Conservation (phyloP, 2,797 vertebrate species). For the Gallinago solitaria region DNA sequence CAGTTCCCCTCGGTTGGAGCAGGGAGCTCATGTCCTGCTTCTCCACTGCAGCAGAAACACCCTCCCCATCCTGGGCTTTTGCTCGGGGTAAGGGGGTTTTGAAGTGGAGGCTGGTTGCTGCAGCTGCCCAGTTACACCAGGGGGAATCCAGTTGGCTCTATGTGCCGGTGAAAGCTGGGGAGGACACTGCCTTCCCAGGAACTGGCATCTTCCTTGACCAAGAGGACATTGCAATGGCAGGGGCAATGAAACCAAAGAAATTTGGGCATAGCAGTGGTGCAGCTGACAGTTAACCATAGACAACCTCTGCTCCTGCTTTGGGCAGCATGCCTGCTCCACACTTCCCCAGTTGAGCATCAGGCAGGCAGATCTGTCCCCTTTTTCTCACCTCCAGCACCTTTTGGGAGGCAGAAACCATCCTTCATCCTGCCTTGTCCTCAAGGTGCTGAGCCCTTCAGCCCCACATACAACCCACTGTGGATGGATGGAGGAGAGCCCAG, state of each 20-base stretch:
- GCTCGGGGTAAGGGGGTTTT: neutral
- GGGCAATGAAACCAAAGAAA: neutral
- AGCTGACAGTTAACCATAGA: neutral
- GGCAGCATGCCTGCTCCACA: fast-evolving
- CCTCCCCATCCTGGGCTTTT: neutral
- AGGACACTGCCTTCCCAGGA: neutral
- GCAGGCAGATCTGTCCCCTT: neutral
- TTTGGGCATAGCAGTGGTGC: neutral
- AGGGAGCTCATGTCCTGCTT: neutral
- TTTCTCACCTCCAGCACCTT: neutral
- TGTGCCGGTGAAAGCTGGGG: fast-evolving
- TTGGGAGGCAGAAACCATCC: neutral
- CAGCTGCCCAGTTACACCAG: neutral
- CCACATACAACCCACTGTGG: fast-evolving
- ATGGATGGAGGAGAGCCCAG: neutral
- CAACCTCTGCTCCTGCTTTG: neutral
- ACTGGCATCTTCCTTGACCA: neutral
- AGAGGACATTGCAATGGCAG: neutral
- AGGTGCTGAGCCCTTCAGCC: neutral
- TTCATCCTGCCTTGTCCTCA: neutral
- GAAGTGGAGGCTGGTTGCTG: neutral
- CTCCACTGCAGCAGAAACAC: neutral
- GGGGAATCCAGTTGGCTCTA: neutral
- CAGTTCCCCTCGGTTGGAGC: neutral
- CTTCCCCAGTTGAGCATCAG: fast-evolving